Evolutionary conservation across 1,140 invertebrate species (phyloP), one percentile per base, ranked within the genome.

Genomic region (Globodera rostochiensis): DNA sequence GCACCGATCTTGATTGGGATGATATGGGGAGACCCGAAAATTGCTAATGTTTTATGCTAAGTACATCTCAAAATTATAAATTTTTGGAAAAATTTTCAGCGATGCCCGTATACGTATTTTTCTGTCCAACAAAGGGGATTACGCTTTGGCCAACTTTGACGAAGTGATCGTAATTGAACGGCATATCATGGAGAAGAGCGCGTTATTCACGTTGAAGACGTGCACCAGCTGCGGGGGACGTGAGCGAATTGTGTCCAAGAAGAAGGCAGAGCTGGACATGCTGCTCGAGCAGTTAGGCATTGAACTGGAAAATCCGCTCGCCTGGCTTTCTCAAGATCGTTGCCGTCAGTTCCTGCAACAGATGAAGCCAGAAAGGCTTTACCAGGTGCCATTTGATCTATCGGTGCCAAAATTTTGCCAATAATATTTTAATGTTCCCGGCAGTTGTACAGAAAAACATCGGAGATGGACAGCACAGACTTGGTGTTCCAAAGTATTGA

Each of bases 321-420:
- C 81, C n/a, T 86, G 84, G 84, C 77, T 85, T 9, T 86, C 84
- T 9, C 84, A 85, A 57, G 84, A 85, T 76, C 73, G 84, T 6
- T 69, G 74, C 6, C 66, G 84, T 8, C 85, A 85, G 25, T 85
- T 85, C 69, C 60, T 85, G 13, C 84, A 85, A 49, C 36, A 73
- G 70, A 85, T 85, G 84, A 85, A 85, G 21, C 84, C 84, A n/a
- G 64, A 85, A n/a, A 86, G 81, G 49, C 82, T 85, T 19, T 85
- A 85, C 73, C 80, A 85, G 49, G 84, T 86, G 15, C 66, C 3
- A 36, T 1, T n/a, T n/a, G n/a, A n/a, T n/a, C n/a, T n/a, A n/a
- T n/a, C n/a, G n/a, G n/a, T n/a, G n/a, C n/a, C n/a, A n/a, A n/a
- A n/a, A n/a, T n/a, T n/a, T n/a, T n/a, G n/a, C n/a, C n/a, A n/a